Evolutionary conservation across 2,113 vertebrate genomes (phyloP).

Genomic region (Podiceps cristatus): DNA sequence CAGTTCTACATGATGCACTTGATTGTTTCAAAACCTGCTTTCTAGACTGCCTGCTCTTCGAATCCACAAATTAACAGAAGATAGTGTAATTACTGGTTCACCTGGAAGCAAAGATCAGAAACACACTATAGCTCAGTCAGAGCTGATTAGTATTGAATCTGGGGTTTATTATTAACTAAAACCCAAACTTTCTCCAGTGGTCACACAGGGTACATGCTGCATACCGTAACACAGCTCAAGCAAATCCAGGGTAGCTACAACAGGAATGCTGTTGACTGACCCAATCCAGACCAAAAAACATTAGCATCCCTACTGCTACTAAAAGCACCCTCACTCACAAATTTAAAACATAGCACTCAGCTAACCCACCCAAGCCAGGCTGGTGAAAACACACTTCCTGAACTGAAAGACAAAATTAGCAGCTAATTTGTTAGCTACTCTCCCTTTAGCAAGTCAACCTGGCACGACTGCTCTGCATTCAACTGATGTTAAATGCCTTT

Average conservation of each 20-base stretch:
- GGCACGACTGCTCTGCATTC: background rate
- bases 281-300: background rate
- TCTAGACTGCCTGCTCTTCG: background rate
- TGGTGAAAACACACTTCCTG: constrained; percentile 25
- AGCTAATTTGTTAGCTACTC: constrained; percentile 69
- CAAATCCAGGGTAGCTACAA: constrained; percentile 18
- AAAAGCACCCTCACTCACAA: background rate
- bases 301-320: background rate
- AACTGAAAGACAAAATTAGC: constrained; percentile 69
- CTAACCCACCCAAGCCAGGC: background rate
- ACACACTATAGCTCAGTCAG: constrained; percentile 34
- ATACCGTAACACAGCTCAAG: constrained; percentile 38
- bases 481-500: background rate
- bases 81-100: constrained; percentile 64
- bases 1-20: background rate
- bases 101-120: constrained; percentile 73
- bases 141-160: constrained; percentile 68
- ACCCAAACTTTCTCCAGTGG: constrained; percentile 54
- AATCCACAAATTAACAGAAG: constrained; percentile 48
- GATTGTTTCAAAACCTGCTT: constrained; percentile 24
- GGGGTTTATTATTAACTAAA: constrained; percentile 79
- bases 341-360: background rate
- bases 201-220: background rate
- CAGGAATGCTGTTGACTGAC: constrained; percentile 18
- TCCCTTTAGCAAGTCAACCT: constrained; percentile 42